phyloP scores from a whole-genome alignment of 2,888 invertebrate genomes.

The Cetonia aurata region DNA sequence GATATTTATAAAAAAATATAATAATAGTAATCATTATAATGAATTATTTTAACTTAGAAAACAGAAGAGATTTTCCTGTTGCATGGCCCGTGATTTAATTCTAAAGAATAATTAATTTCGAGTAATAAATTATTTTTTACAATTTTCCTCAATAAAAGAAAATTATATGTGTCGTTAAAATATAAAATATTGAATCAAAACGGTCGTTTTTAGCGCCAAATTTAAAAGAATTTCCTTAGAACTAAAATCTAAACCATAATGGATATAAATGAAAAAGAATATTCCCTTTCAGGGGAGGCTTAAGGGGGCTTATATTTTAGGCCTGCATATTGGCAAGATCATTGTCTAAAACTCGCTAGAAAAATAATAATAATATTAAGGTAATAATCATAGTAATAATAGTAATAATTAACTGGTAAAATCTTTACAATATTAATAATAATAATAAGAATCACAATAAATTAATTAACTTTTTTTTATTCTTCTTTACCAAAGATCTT shows the following conservation, averaged over 20 bases:
- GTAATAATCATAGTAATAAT: slow-evolving; percentile 25
- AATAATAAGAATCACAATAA: slow-evolving; percentile 61
- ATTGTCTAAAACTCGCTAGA: slow-evolving; percentile 33
- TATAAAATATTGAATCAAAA: too few relatives aligned
- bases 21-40: slow-evolving; percentile 32
- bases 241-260: background rate
- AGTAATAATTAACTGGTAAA: slow-evolving; percentile 43
- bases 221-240: too few relatives aligned
- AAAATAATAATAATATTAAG: slow-evolving; percentile 33
- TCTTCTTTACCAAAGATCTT: slow-evolving; percentile 25
- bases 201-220: too few relatives aligned
- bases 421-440: slow-evolving; percentile 43
- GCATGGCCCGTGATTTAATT: slow-evolving; percentile 15
- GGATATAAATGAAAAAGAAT: slow-evolving; percentile 29
- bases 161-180: too few relatives aligned
- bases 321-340: slow-evolving; percentile 37
- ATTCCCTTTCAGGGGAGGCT: slow-evolving; percentile 4
- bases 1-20: slow-evolving; percentile 55
- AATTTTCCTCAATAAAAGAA: too few relatives aligned
- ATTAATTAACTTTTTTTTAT: slow-evolving; percentile 55
- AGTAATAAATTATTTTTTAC: too few relatives aligned
- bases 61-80: background rate
- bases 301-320: slow-evolving; percentile 25
- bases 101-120: too few relatives aligned
- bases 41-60: slow-evolving; percentile 15